Evolutionary conservation across 2,888 invertebrate species (phyloP).

Genomic region (Agrilus biguttatus): DNA sequence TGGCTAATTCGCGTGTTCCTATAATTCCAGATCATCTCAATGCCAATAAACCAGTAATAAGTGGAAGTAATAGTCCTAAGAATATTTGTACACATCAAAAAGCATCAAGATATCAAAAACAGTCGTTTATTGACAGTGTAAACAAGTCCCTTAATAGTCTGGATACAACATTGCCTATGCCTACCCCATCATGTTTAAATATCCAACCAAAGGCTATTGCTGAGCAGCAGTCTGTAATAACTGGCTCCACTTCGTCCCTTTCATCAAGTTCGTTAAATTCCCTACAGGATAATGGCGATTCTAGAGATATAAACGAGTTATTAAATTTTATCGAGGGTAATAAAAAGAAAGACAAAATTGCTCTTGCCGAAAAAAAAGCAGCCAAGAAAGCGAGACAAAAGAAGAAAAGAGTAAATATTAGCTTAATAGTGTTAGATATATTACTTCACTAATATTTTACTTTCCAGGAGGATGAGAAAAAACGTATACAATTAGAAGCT

Average conservation of each 20-base stretch:
- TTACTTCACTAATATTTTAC: conserved; percentile 5
- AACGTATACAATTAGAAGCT: conserved; percentile 13
- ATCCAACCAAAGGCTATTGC: too few species aligned
- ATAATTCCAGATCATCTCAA: too few species aligned
- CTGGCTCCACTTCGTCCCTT: conserved; percentile 5
- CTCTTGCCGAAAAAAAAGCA: conserved; percentile 46
- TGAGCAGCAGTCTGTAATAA: too few species aligned
- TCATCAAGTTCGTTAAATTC: conserved; percentile 9
- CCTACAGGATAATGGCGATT: conserved; percentile 7
- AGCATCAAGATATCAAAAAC: too few species aligned
- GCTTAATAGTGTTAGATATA: not conserved
- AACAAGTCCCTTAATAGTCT: too few species aligned
- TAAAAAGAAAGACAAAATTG: conserved; percentile 21
- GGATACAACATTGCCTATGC: too few species aligned
- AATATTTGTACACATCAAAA: too few species aligned
- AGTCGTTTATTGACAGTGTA: too few species aligned
- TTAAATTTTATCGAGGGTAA: conserved; percentile 30
- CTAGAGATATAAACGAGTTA: conserved; percentile 24
- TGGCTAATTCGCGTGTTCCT: too few species aligned
- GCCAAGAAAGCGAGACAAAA: conserved; percentile 75
- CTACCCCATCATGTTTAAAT: too few species aligned
- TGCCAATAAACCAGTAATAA: too few species aligned
- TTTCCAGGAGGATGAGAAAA: conserved; percentile 22
- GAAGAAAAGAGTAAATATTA: conserved; percentile 49
- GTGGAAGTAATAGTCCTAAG: too few species aligned